Conservation (phyloP, 2,888 invertebrate species). For the Isoperla grammatica region DNA sequence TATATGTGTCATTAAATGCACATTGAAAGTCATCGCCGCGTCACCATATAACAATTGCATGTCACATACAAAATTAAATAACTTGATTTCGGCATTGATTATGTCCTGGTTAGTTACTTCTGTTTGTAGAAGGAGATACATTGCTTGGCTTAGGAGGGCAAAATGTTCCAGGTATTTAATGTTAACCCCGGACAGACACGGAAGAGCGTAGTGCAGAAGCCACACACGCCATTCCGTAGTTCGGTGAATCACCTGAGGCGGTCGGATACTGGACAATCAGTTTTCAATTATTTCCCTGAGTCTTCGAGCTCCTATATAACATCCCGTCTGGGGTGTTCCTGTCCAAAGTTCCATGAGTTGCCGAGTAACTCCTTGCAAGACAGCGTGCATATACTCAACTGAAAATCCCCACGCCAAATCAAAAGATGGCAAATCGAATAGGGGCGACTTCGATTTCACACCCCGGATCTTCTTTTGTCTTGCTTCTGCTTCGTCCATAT, state of each 20-base stretch:
- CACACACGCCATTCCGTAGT: slow-evolving; percentile 25
- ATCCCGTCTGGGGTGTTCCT: not conserved
- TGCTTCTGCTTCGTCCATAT: not conserved
- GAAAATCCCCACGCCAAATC: slow-evolving; percentile 27
- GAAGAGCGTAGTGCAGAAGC: slow-evolving; percentile 26
- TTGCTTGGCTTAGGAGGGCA: not conserved
- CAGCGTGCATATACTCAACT: slow-evolving; percentile 26
- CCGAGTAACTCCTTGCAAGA: slow-evolving; percentile 20
- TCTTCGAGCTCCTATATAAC: not conserved
- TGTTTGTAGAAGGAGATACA: not conserved
- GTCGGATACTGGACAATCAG: slow-evolving; percentile 18
- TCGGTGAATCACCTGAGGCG: slow-evolving; percentile 25
- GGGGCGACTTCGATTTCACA: slow-evolving; percentile 21
- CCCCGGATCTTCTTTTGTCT: not conserved
- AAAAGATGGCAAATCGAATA: slow-evolving; percentile 15
- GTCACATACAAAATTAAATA: not conserved
- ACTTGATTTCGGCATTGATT: not conserved
- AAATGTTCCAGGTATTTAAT: not conserved
- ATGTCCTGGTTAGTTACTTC: not conserved
- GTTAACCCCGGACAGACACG: not conserved
- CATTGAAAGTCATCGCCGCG: not conserved
- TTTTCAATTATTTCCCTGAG: slow-evolving; percentile 15
- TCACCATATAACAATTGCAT: not conserved
- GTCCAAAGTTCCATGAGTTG: slow-evolving; percentile 18
- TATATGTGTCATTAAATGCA: not conserved